These are phyloP conservation scores for Sebastiscus tertius DNA, from an alignment of 2,797 vertebrate species.

Conservation along the genomic window DNA sequence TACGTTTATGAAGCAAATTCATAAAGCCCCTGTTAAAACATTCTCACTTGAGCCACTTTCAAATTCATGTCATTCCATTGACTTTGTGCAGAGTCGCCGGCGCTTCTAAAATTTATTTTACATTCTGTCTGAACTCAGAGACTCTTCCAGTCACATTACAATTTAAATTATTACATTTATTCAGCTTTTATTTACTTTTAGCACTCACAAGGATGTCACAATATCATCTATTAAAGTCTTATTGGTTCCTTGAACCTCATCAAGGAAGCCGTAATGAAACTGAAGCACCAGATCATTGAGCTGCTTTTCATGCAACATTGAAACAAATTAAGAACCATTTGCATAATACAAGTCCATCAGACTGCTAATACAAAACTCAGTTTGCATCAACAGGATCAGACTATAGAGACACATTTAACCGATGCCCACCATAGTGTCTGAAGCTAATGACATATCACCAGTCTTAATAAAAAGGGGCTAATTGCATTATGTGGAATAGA, in stretches of 20 bases:
- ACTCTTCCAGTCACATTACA: neutral
- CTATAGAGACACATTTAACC: constrained; percentile 24
- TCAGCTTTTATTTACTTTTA: neutral
- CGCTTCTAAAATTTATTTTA: too few species aligned
- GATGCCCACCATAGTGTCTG: constrained; percentile 8
- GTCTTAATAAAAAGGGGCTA: constrained; percentile 48
- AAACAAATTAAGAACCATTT: constrained; percentile 19
- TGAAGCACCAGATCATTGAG: neutral
- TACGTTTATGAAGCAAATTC: neutral
- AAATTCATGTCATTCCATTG: neutral
- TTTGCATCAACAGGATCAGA: constrained; percentile 2
- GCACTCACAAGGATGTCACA: neutral
- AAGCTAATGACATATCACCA: constrained; percentile 48
- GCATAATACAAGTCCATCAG: neutral
- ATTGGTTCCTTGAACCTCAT: neutral
- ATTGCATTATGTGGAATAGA: constrained; percentile 51
- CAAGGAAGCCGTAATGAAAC: neutral
- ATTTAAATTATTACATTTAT: neutral
- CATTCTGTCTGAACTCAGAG: neutral
- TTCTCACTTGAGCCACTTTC: neutral
- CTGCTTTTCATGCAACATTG: neutral
- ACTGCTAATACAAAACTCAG: neutral
- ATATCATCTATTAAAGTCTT: neutral
- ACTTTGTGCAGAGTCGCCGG: neutral
- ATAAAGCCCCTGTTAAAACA: neutral